Evolutionary conservation across 30 jellyfish, hydroid and myxozoan genomes (phyloP), one percentile per base, ranked within the genome.

Genomic region (Aurelia sp.): DNA sequence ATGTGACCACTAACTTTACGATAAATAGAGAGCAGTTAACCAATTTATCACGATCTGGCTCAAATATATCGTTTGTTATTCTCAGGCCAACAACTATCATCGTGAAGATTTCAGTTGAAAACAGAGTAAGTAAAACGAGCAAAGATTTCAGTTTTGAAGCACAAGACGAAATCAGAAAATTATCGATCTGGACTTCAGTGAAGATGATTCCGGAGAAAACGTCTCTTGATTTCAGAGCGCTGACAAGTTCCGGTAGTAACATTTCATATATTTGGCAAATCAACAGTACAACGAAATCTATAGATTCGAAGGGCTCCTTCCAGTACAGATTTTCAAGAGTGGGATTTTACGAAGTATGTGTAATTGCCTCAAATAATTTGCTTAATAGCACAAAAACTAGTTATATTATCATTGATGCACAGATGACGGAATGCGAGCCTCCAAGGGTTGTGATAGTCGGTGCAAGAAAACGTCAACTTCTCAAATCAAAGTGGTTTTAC

Each of bases 401-500:
- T 2, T 13, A 8, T 22, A 63, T 68, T 1, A 18, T 33, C n/a
- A 82, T 88, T 18, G 11, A 55, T 8, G 96, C 79, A n/a, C 70
- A 52, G 41, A 8, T 3, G 63, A 38, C 86, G 8, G 74, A 31
- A 12, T 92, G 98, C 80, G 63, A 31, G 7, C 86, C 86, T 47
- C 98, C 98, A 2, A 51, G 3, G 27, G 86, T 88, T 2, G 68
- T 77, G 16, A 63, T 91, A 31, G 58, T 51, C 0, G 91, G 93
- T 19, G 80, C 88, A 22, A 72, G 51, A 11, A 13, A 60, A 13
- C 97, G 98, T 67, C 51, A 27, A 47, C 78, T 88, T 31, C 8
- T 62, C 13, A 80, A 65, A 44, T 88, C 98, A 30, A 66, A 63
- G 30, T 93, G 98, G 98, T 82, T 88, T 58, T 88, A 93, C 72